Evolutionary conservation across 2,113 vertebrate genomes (phyloP).

Genomic region (Hiodon tergisus): DNA sequence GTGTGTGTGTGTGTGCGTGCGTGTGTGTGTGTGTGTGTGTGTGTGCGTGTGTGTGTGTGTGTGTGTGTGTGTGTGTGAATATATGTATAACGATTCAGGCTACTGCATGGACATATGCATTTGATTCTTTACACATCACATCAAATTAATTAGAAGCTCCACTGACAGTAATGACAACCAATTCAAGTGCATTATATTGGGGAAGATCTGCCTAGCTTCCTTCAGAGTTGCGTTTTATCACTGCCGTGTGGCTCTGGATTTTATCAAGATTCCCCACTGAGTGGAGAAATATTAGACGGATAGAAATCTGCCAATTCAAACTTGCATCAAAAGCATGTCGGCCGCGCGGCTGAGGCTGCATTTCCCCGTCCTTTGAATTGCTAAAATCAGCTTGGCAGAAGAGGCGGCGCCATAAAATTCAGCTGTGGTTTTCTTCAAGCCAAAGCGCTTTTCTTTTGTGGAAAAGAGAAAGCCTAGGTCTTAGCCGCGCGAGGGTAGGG

Average conservation of each 20-base stretch:
- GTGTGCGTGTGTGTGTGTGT: conserved; percentile 19
- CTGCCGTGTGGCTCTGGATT: conserved; percentile 52
- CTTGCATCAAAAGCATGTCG: conserved; percentile 61
- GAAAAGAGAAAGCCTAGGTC: conserved; percentile 34
- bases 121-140: conserved; percentile 15
- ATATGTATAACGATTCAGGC: conserved; percentile 36
- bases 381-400: conserved; percentile 76
- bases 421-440: conserved; percentile 74
- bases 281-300: conserved; percentile 66
- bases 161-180: conserved; percentile 54
- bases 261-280: conserved; percentile 65
- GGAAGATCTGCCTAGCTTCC: conserved; percentile 50
- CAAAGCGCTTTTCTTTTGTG: conserved; percentile 75
- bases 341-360: conserved; percentile 56
- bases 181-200: conserved; percentile 53
- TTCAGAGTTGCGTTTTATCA: conserved; percentile 44
- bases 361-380: conserved; percentile 68
- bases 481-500: conserved; percentile 57
- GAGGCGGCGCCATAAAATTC: conserved; percentile 70
- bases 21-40: too few relatives aligned
- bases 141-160: conserved; percentile 27
- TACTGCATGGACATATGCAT: conserved; percentile 40
- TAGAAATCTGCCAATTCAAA: conserved; percentile 66
- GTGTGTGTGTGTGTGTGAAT: background rate
- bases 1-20: too few relatives aligned